These are phyloP conservation scores for Lethrus apterus DNA, from an alignment of 1,140 invertebrate genomes.

Conservation along the genomic window DNA sequence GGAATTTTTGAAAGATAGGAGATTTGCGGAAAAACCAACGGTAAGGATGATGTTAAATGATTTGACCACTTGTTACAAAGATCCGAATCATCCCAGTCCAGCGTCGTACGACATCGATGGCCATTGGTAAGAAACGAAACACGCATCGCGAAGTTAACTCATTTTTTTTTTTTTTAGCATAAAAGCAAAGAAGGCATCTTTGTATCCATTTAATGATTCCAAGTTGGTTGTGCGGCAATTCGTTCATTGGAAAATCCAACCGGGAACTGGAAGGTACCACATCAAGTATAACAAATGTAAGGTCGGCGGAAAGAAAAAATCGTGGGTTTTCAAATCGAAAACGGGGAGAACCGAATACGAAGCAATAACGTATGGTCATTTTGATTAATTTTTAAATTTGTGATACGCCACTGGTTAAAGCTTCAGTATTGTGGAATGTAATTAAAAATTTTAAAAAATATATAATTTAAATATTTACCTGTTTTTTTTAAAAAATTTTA, in stretches of 20 bases:
- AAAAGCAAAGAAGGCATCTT: background rate
- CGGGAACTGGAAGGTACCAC: constrained; percentile 32
- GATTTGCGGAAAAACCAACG: constrained; percentile 28
- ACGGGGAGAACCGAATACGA: constrained; percentile 20
- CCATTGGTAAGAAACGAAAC: background rate
- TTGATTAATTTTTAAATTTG: no score
- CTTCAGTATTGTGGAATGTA: no score
- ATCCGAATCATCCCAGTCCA: constrained; percentile 31
- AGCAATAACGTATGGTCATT: constrained; percentile 16
- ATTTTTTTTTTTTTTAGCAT: constrained; percentile 20
- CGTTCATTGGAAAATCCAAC: constrained; percentile 26
- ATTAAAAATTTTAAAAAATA: no score
- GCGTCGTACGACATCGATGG: constrained; percentile 23
- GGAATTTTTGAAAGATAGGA: constrained; percentile 22
- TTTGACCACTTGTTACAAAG: constrained; percentile 27
- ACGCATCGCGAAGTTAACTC: no score
- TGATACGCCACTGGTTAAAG: no score
- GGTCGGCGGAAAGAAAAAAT: constrained; percentile 19
- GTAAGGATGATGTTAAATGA: constrained; percentile 26
- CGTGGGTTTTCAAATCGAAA: constrained; percentile 30
- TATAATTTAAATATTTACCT: no score
- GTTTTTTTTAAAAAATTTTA: no score
- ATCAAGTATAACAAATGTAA: constrained; percentile 22
- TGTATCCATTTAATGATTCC: constrained; percentile 28
- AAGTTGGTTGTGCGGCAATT: constrained; percentile 24